These are phyloP conservation scores for Pollenia angustigena DNA, from an alignment of 2,888 invertebrate species.

Conservation along the genomic window DNA sequence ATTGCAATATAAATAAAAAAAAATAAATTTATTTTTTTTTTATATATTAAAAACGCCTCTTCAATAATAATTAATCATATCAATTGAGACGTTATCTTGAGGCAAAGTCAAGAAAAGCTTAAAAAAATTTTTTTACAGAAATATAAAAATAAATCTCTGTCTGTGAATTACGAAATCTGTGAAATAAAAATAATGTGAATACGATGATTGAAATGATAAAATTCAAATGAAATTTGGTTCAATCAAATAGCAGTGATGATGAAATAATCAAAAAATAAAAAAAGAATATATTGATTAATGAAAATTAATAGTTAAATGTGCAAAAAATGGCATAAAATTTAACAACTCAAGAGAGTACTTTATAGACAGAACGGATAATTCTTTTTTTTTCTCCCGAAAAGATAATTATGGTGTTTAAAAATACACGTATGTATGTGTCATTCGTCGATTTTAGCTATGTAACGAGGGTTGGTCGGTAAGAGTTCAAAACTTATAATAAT, in stretches of 20 bases:
- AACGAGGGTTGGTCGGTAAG: not conserved
- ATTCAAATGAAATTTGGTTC: constrained; percentile 41
- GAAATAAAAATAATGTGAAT: constrained; percentile 41
- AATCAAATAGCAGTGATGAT: constrained; percentile 9
- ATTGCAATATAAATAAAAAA: constrained; percentile 37
- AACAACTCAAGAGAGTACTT: not conserved
- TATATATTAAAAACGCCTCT: constrained; percentile 62
- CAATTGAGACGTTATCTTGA: constrained; percentile 69
- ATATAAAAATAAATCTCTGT: constrained; percentile 38
- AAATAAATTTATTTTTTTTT: no score
- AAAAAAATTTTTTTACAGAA: constrained; percentile 1
- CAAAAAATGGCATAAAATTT: constrained; percentile 10
- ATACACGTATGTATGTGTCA: no score
- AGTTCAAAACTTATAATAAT: no score
- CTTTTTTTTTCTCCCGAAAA: not conserved
- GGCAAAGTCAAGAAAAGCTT: constrained; percentile 46
- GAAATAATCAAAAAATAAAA: constrained; percentile 4
- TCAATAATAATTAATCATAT: constrained; percentile 69
- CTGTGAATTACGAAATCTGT: constrained; percentile 44
- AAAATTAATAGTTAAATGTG: constrained; percentile 35
- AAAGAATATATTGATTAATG: constrained; percentile 37
- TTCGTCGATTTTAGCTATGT: no score
- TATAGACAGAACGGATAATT: not conserved
- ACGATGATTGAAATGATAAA: constrained; percentile 56
- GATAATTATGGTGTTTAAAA: constrained; percentile 17